Evolutionary conservation across 2,888 invertebrate species (phyloP).

Genomic region (Orchesellides sinensis): DNA sequence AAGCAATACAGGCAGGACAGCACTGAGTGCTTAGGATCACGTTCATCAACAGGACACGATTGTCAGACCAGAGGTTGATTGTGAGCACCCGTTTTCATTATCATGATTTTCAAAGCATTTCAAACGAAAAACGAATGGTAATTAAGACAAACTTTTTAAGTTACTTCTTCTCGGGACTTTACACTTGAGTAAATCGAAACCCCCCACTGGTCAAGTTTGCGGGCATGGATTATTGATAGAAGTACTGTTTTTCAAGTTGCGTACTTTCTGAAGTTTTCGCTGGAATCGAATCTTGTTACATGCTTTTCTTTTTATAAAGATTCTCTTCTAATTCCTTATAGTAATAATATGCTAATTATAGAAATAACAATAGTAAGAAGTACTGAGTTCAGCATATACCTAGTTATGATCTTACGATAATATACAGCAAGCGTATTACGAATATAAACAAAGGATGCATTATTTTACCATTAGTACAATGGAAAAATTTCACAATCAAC

Average conservation of each 20-base stretch:
- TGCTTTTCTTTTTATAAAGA: slow-evolving; percentile 12
- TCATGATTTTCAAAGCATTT: background rate
- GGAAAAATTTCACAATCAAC: slow-evolving; percentile 58
- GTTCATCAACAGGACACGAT: too few species aligned
- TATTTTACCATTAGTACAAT: slow-evolving; percentile 38
- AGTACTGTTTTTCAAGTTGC: background rate
- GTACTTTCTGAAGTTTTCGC: background rate
- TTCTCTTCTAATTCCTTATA: slow-evolving; percentile 29
- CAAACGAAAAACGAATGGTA: background rate
- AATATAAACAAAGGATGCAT: background rate
- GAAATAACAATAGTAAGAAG: slow-evolving; percentile 1
- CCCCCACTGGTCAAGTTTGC: background rate
- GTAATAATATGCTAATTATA: background rate
- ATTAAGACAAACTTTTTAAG: slow-evolving; percentile 16
- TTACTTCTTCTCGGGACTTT: slow-evolving; percentile 41
- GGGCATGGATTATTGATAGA: background rate
- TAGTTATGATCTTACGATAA: background rate
- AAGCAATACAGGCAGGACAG: background rate
- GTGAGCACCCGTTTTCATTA: background rate
- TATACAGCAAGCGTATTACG: background rate
- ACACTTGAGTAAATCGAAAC: background rate
- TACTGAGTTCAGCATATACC: background rate
- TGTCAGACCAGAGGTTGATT: too few species aligned
- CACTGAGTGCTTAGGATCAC: too few species aligned
- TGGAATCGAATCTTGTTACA: slow-evolving; percentile 11